These are phyloP conservation scores for Harpagifer antarcticus DNA, from an alignment of 2,797 vertebrate genomes.

Conservation along the genomic window DNA sequence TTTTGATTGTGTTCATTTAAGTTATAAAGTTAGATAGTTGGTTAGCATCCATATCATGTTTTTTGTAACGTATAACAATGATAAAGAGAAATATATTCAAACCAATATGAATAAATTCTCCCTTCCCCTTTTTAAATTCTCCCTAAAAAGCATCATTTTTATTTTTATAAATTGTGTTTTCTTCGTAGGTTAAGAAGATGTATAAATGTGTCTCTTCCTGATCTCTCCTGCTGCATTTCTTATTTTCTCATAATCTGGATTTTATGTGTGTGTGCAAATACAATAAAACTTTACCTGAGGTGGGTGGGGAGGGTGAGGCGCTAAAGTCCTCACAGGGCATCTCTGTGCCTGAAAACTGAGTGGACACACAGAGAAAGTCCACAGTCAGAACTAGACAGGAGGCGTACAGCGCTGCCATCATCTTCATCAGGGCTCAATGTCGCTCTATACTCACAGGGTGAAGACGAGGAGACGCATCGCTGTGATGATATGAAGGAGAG, in stretches of 20 bases:
- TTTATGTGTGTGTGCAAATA: too few relatives aligned
- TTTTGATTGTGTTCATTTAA: not conserved
- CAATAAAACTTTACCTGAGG: constrained; percentile 58
- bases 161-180: too few relatives aligned
- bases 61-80: too few relatives aligned
- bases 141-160: not conserved
- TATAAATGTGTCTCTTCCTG: too few relatives aligned
- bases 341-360: constrained; percentile 75
- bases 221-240: too few relatives aligned
- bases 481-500: constrained; percentile 58
- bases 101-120: not conserved
- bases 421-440: constrained; percentile 3
- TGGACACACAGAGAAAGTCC: constrained; percentile 40
- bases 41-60: too few relatives aligned
- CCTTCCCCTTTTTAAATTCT: not conserved
- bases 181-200: not conserved
- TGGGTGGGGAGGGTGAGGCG: constrained; percentile 69
- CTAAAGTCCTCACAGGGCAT: constrained; percentile 70
- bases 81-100: too few relatives aligned
- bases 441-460: constrained; percentile 65
- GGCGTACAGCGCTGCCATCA: not conserved
- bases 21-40: too few relatives aligned
- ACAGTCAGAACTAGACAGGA: constrained; percentile 48
- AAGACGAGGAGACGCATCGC: constrained; percentile 32
- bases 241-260: too few relatives aligned